A percentile compares a stretch with the other conserved stretches of the same genome.
phyloP scores from a whole-genome alignment of 2,888 invertebrate species.

The Catonia carolina region DNA sequence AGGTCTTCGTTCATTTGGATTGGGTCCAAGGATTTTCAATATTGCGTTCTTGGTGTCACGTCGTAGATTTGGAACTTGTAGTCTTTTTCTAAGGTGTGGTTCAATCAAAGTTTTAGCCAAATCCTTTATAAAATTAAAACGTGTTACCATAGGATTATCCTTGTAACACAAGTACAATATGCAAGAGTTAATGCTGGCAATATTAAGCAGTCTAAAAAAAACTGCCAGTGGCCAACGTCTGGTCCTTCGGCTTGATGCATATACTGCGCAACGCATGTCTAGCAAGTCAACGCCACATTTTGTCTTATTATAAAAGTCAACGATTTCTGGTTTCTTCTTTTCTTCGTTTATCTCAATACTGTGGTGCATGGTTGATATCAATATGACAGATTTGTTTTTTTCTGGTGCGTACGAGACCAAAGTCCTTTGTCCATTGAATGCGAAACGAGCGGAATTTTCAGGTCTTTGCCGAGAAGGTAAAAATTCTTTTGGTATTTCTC shows the following conservation, averaged over 20 bases:
- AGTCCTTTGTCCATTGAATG: slow-evolving; percentile 22
- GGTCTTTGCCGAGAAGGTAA: slow-evolving; percentile 1
- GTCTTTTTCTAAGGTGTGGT: slow-evolving; percentile 8
- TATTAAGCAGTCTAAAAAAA: slow-evolving; percentile 14
- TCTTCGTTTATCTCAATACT: slow-evolving; percentile 5
- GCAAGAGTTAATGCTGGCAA: slow-evolving; percentile 10
- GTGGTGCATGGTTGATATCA: slow-evolving; percentile 25
- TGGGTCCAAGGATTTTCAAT: background rate
- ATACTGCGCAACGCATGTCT: slow-evolving; percentile 25
- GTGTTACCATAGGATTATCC: slow-evolving; percentile 16
- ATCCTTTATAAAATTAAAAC: slow-evolving; percentile 7
- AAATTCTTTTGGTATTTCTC: slow-evolving; percentile 22
- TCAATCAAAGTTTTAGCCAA: slow-evolving; percentile 2
- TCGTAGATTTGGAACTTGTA: slow-evolving; percentile 7
- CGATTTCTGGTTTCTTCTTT: slow-evolving; percentile 23
- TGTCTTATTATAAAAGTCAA: slow-evolving; percentile 19
- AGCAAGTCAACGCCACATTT: slow-evolving; percentile 19
- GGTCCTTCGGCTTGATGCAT: slow-evolving; percentile 29
- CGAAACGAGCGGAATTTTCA: slow-evolving; percentile 5
- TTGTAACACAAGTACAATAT: slow-evolving; percentile 19
- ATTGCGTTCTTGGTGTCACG: slow-evolving; percentile 9
- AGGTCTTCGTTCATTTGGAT: background rate
- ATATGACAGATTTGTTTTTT: slow-evolving; percentile 21
- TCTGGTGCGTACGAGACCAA: slow-evolving; percentile 22
- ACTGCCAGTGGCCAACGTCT: slow-evolving; percentile 16